phyloP scores from a whole-genome alignment of 2,113 vertebrate species.

The Tichodroma muraria region DNA sequence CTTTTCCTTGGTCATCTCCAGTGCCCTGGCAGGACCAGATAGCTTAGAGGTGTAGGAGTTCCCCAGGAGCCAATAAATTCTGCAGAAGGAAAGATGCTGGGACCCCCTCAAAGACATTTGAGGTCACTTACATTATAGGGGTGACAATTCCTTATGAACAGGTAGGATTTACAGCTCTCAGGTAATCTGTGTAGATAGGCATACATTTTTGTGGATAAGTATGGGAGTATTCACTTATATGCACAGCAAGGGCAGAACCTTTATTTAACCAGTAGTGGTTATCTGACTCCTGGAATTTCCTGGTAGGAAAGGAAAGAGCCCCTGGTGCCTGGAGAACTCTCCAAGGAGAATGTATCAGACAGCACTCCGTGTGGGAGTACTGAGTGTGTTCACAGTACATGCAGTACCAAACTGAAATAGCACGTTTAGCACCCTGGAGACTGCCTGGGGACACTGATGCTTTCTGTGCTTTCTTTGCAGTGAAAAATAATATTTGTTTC shows the following conservation, averaged over 20 bases:
- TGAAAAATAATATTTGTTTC: background rate
- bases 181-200: background rate
- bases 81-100: background rate
- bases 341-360: background rate
- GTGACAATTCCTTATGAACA: background rate
- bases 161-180: background rate
- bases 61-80: background rate
- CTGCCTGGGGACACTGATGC: background rate
- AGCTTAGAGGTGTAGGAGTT: background rate
- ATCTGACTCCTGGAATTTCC: background rate
- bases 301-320: background rate
- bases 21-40: background rate
- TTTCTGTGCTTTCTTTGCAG: background rate
- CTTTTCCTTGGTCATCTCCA: background rate
- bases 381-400: background rate
- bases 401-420: slow-evolving; percentile 25
- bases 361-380: background rate
- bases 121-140: background rate
- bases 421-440: background rate
- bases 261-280: background rate
- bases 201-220: background rate
- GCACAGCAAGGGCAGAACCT: background rate
- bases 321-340: background rate
- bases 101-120: background rate
- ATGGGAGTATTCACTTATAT: background rate